Evolutionary conservation across 2,888 invertebrate species (phyloP).

Genomic region (Rotaria socialis): DNA sequence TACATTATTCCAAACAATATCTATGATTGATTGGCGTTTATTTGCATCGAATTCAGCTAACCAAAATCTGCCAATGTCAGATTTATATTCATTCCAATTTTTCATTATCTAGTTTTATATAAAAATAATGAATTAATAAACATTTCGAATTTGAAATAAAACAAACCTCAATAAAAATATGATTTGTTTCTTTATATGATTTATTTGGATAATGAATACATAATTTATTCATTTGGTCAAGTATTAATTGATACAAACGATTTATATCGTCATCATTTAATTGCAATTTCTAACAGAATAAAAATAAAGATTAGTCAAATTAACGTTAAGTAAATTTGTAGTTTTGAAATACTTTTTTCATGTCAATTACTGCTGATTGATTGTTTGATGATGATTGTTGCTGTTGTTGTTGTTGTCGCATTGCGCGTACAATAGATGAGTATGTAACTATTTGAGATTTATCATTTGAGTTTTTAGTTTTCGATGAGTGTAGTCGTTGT

Average conservation of each 20-base stretch:
- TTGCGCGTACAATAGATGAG: background rate
- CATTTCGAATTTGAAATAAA: background rate
- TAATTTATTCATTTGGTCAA: background rate
- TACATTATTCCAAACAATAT: constrained; percentile 56
- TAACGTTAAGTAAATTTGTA: background rate
- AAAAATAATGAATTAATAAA: constrained; percentile 52
- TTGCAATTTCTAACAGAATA: background rate
- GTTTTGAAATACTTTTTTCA: background rate
- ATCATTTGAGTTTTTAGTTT: background rate
- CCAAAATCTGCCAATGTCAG: constrained; percentile 59
- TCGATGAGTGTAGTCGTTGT: background rate
- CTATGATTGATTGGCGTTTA: constrained; percentile 56
- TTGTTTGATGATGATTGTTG: background rate
- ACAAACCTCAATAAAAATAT: background rate
- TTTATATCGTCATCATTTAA: background rate
- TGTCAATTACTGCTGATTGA: background rate
- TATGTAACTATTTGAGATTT: constrained; percentile 14
- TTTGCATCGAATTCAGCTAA: constrained; percentile 58
- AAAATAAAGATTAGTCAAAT: background rate
- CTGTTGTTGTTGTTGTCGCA: background rate
- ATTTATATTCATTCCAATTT: constrained; percentile 59
- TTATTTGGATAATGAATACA: background rate
- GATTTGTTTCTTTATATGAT: background rate
- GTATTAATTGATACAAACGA: background rate
- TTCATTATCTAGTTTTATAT: constrained; percentile 56